Evolutionary conservation across 2,888 invertebrate species (phyloP).

Genomic region (Eustalomyia histrio): DNA sequence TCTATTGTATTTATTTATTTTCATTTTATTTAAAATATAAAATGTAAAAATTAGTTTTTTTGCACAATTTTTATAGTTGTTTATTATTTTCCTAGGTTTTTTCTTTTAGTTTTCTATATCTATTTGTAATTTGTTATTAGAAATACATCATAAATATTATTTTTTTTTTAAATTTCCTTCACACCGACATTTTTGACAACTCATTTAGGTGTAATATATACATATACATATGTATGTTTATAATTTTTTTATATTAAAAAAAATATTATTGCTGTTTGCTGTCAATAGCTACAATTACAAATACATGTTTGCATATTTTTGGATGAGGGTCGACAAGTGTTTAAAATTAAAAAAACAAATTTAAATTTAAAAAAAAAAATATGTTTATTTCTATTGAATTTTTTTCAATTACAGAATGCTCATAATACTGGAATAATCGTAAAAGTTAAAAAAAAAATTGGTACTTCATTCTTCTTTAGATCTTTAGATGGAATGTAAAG

Average conservation of each 20-base stretch:
- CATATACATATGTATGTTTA: slow-evolving; percentile 22
- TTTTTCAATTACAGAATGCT: too few species aligned
- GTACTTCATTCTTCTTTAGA: too few species aligned
- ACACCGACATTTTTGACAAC: slow-evolving; percentile 20
- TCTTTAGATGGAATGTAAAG: too few species aligned
- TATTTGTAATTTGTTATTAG: slow-evolving; percentile 25
- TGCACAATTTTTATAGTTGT: slow-evolving; percentile 61
- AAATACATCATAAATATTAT: slow-evolving; percentile 51
- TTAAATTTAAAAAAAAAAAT: too few species aligned
- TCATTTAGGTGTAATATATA: slow-evolving; percentile 5
- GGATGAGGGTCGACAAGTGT: not conserved
- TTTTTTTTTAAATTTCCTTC: slow-evolving; percentile 46
- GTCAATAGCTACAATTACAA: slow-evolving; percentile 43
- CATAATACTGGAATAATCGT: too few species aligned
- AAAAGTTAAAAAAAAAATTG: too few species aligned
- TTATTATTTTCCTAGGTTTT: slow-evolving; percentile 59
- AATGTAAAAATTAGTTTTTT: slow-evolving; percentile 16
- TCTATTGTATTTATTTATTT: slow-evolving; percentile 20
- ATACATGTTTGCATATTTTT: not conserved
- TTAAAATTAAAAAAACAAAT: not conserved
- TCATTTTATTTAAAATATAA: not conserved
- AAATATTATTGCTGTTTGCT: slow-evolving; percentile 64
- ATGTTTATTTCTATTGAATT: too few species aligned
- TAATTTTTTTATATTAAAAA: slow-evolving; percentile 35
- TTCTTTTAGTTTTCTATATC: not conserved